These are phyloP conservation scores for Drosophila suboccidentalis DNA, from an alignment of 2,888 invertebrate species.

Conservation along the genomic window DNA sequence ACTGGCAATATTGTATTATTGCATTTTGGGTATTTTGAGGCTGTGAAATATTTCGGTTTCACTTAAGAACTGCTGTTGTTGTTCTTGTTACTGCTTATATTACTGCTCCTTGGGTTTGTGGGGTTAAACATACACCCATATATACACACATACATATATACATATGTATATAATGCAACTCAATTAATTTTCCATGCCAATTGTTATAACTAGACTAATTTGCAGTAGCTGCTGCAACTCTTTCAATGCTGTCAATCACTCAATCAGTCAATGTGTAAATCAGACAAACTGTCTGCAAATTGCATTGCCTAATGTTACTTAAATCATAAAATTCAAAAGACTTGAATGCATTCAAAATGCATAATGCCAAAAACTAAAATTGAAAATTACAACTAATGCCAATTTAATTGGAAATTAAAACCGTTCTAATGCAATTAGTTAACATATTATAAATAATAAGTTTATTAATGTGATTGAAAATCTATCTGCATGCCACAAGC, in stretches of 20 bases:
- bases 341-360: conserved; percentile 28
- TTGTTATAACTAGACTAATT: conserved; percentile 34
- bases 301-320: conserved; percentile 12
- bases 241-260: conserved; percentile 27
- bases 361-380: background rate
- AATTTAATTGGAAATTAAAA: conserved; percentile 43
- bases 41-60: conserved; percentile 66
- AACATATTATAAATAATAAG: conserved; percentile 32
- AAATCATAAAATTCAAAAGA: conserved; percentile 28
- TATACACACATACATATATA: background rate
- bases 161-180: conserved; percentile 53
- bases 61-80: conserved; percentile 52
- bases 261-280: conserved; percentile 25
- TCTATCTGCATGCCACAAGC: conserved; percentile 15
- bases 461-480: conserved; percentile 25
- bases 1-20: conserved; percentile 48
- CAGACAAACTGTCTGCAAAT: background rate
- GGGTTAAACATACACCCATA: conserved; percentile 26
- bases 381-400: background rate
- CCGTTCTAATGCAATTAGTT: conserved; percentile 8
- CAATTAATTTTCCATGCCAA: conserved; percentile 72
- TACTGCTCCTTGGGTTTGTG: conserved; percentile 51
- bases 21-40: conserved; percentile 53
- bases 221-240: conserved; percentile 5
- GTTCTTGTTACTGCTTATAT: conserved; percentile 16